Evolutionary conservation across 2,113 vertebrate genomes (phyloP).

Genomic region (Ramphastos sulfuratus): DNA sequence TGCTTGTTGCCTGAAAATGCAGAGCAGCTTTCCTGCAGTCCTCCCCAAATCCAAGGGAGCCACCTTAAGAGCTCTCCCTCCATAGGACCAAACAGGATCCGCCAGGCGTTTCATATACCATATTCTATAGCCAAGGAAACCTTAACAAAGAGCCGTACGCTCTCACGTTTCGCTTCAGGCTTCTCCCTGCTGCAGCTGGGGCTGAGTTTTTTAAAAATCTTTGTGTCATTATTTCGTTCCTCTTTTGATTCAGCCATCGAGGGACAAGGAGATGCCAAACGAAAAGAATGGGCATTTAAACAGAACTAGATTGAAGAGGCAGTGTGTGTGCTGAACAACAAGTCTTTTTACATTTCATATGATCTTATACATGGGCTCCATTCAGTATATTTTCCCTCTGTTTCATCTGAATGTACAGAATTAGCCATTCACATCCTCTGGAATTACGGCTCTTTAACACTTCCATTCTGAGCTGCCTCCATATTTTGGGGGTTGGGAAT

Average conservation of each 20-base stretch:
- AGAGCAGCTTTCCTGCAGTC: background rate
- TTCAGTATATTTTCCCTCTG: constrained; percentile 72
- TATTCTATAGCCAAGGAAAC: constrained; percentile 76
- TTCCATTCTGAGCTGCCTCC: constrained; percentile 68
- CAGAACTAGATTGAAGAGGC: constrained; percentile 72
- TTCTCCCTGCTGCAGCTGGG: constrained; percentile 74
- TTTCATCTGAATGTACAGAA: constrained; percentile 72
- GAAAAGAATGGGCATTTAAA: constrained; percentile 75
- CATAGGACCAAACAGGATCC: constrained; percentile 63
- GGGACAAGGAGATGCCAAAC: constrained; percentile 71
- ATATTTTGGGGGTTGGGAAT: constrained; percentile 62
- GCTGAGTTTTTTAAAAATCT: constrained; percentile 71
- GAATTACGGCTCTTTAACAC: constrained; percentile 66
- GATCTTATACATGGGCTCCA: constrained; percentile 73
- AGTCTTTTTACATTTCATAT: constrained; percentile 75
- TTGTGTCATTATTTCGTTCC: constrained; percentile 72
- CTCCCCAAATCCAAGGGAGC: constrained; percentile 48
- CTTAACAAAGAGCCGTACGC: constrained; percentile 71
- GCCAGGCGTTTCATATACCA: constrained; percentile 71
- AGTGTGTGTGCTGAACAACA: constrained; percentile 68
- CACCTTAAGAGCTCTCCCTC: constrained; percentile 72
- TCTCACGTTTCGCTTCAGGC: constrained; percentile 70
- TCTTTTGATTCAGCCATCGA: constrained; percentile 71
- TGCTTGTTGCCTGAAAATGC: background rate
- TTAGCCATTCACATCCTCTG: constrained; percentile 71